Base-by-base conservation (phyloP, 2,888 invertebrate genomes). In the Drosophila demipolita region DNA sequence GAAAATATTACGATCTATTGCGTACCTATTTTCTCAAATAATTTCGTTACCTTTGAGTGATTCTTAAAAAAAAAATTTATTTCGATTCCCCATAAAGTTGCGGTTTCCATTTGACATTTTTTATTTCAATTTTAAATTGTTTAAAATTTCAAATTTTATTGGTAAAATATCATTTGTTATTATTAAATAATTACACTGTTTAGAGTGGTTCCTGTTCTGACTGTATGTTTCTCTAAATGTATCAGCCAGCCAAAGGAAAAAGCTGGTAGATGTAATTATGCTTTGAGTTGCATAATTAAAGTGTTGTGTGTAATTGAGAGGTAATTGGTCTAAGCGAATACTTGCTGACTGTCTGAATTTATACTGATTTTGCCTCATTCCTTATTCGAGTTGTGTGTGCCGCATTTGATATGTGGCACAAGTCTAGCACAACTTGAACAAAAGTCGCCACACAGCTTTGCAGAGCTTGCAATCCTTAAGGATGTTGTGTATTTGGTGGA, bases 241-340 rank as follows among this genome's bases (percentile, higher is more conserved):
- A 33, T 20, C 15, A 20, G 33, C 48, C 69, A 49, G 52, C 17
- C 29, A 61, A 67, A 52, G 66, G 23, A 5, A n/a, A n/a, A 40
- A 15, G n/a, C 35, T 17, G 17, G 3, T 17, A 54, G 60, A 60
- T 68, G 69, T 60, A 55, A 63, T 63, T 67, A 67, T 17, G 54
- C 38, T 59, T 60, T 38, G 48, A 38, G 12, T n/a, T 48, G 50
- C 61, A 68, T 68, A 40, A 73, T 68, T 73, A 48, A 67, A 50
- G 58, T 33, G 33, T 52, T 52, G 20, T 20, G 33, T 75, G 87
- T 66, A 77, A 74, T 76, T 88, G 88, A 75, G 74, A 82, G 73
- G 29, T 65, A 59, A 73, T 78, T 86, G 63, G 58, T 58, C 5
- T 68, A 59, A 60, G 32, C 9, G 63, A 55, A 62, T 59, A 53